Conservation (phyloP, 1,140 invertebrate genomes). For the Hermatobates lingyangjiaoensis region DNA sequence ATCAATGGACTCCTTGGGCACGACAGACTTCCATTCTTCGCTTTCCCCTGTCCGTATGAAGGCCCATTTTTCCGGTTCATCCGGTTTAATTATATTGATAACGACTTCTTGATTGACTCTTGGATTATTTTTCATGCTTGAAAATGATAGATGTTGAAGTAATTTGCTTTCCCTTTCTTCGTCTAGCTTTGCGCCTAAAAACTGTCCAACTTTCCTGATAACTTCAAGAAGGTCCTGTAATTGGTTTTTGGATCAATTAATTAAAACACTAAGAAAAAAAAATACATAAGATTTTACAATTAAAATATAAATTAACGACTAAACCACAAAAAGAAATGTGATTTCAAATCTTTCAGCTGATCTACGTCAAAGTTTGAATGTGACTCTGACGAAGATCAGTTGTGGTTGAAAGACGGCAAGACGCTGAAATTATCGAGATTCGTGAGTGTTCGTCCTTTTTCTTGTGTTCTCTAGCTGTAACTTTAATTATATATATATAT, state of each 20-base stretch:
- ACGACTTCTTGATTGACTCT: conserved; percentile 1
- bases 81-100: conserved; percentile 24
- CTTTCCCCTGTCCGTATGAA: conserved; percentile 4
- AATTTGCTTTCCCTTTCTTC: conserved; percentile 32
- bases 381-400: not conserved
- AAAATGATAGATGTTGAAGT: conserved; percentile 3
- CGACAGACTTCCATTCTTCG: conserved; percentile 2
- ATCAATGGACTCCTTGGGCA: conserved; percentile 1
- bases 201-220: conserved; percentile 47
- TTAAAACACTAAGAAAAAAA: not conserved
- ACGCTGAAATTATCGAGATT: no score
- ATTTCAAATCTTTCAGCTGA: not conserved
- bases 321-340: not conserved
- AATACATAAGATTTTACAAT: not conserved
- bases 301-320: not conserved
- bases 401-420: no score
- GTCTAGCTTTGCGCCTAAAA: conserved; percentile 43
- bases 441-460: no score
- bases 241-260: not conserved
- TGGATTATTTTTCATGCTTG: conserved; percentile 7
- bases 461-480: no score
- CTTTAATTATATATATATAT: no score
- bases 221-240: conserved; percentile 33
- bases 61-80: not conserved
- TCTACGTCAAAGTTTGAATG: not conserved